A percentile compares a stretch with the other conserved stretches of the same genome.
Conservation (phyloP, 2,797 vertebrate species). For the Centroberyx gerrardi region DNA sequence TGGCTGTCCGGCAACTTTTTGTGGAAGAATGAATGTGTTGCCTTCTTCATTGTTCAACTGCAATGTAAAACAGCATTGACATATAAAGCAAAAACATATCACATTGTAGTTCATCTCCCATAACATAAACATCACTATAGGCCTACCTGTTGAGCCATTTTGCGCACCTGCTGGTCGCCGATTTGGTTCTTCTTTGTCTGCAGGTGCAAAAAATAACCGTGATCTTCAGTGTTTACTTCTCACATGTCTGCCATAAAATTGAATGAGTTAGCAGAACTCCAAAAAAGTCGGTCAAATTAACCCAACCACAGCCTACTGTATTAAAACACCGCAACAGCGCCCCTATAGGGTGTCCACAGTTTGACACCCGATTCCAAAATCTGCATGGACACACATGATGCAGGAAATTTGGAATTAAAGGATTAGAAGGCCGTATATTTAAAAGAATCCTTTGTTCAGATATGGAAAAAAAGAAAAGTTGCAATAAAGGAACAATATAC, state of each 20-base stretch:
- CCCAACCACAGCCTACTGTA: constrained; percentile 2
- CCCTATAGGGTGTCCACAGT: constrained; percentile 14
- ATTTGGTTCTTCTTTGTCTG: constrained; percentile 13
- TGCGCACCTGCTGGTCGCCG: constrained; percentile 24
- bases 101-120: not conserved
- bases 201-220: not conserved
- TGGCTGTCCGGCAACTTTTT: constrained; percentile 46
- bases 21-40: constrained; percentile 78
- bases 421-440: constrained; percentile 37
- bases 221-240: not conserved
- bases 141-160: constrained; percentile 73
- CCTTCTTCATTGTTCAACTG: constrained; percentile 84
- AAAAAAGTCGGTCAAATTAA: constrained; percentile 9
- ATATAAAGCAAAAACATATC: not conserved
- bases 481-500: not conserved
- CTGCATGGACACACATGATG: constrained; percentile 9
- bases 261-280: constrained; percentile 11
- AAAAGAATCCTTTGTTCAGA: constrained; percentile 40
- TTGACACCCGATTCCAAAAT: constrained; percentile 11
- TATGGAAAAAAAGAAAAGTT: not conserved
- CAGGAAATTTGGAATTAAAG: constrained; percentile 44
- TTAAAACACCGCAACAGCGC: constrained; percentile 53
- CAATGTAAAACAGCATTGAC: not conserved
- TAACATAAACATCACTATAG: not conserved
- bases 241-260: constrained; percentile 30